Conservation (phyloP, 2,888 invertebrate species). For the Mesochorus sp. region DNA sequence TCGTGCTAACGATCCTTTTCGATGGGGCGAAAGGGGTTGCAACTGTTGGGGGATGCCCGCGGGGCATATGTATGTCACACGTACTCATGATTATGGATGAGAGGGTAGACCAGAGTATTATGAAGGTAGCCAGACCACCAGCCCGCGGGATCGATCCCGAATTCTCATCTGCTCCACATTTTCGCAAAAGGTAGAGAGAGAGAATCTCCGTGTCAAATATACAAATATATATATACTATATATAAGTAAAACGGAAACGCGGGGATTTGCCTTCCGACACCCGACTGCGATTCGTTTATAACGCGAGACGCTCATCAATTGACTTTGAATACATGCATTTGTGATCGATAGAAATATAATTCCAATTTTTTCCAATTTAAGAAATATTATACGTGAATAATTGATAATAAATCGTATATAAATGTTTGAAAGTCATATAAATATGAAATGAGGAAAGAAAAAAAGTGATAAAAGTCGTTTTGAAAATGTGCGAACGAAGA, state of each 20-base stretch:
- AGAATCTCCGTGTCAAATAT: constrained; percentile 6
- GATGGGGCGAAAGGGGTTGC: constrained; percentile 54
- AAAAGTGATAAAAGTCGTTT: no score
- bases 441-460: no score
- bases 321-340: no score
- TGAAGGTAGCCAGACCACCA: constrained; percentile 66
- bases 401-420: no score
- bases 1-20: constrained; percentile 77
- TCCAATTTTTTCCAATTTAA: no score
- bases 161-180: constrained; percentile 59
- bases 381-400: no score
- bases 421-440: no score
- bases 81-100: constrained; percentile 78
- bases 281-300: constrained; percentile 9
- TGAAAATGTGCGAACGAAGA: no score
- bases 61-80: constrained; percentile 73
- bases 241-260: constrained; percentile 14
- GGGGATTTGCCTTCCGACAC: constrained; percentile 4
- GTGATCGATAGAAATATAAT: no score
- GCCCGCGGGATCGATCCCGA: constrained; percentile 70
- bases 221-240: background rate
- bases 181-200: constrained; percentile 25
- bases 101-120: constrained; percentile 68
- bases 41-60: constrained; percentile 48
- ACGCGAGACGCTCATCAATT: no score